Evolutionary conservation across 1,140 invertebrate species (phyloP).

Genomic region (Aphidius gifuensis): DNA sequence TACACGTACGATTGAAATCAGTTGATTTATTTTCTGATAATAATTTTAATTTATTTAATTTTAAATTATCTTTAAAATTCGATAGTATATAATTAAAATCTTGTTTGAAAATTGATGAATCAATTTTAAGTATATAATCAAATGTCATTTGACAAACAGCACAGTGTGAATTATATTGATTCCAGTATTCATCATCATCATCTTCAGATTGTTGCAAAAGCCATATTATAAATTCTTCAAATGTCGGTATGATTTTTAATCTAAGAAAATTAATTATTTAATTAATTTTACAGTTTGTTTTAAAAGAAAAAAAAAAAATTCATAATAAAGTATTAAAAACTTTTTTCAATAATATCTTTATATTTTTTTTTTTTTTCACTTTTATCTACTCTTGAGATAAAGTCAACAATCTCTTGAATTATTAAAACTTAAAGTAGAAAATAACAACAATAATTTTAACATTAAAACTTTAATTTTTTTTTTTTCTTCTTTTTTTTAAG

Average conservation of each 20-base stretch:
- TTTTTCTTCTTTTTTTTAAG: too few relatives aligned
- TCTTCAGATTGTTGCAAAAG: slow-evolving; percentile 36
- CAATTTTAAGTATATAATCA: slow-evolving; percentile 45
- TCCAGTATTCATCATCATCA: slow-evolving; percentile 50
- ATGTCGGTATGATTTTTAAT: slow-evolving; percentile 50
- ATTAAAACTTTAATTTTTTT: too few relatives aligned
- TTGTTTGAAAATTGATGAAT: slow-evolving; percentile 35
- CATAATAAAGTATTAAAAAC: neutral
- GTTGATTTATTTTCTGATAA: slow-evolving; percentile 38
- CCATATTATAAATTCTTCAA: slow-evolving; percentile 49
- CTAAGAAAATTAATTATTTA: slow-evolving; percentile 28
- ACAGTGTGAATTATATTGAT: slow-evolving; percentile 46
- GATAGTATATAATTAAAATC: slow-evolving; percentile 41
- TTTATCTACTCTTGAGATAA: too few relatives aligned
- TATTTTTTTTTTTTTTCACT: neutral
- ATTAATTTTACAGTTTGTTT: neutral
- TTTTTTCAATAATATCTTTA: neutral
- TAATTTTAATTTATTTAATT: slow-evolving; percentile 32
- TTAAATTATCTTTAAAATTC: slow-evolving; percentile 34
- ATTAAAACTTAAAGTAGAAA: too few relatives aligned
- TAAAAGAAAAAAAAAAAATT: too few relatives aligned
- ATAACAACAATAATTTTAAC: too few relatives aligned
- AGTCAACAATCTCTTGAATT: too few relatives aligned
- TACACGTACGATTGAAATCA: slow-evolving; percentile 40
- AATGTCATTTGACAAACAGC: slow-evolving; percentile 44